Evolutionary conservation across 2,888 invertebrate genomes (phyloP), one percentile per base, ranked within the genome.

Genomic region (Diplolepis rosae): DNA sequence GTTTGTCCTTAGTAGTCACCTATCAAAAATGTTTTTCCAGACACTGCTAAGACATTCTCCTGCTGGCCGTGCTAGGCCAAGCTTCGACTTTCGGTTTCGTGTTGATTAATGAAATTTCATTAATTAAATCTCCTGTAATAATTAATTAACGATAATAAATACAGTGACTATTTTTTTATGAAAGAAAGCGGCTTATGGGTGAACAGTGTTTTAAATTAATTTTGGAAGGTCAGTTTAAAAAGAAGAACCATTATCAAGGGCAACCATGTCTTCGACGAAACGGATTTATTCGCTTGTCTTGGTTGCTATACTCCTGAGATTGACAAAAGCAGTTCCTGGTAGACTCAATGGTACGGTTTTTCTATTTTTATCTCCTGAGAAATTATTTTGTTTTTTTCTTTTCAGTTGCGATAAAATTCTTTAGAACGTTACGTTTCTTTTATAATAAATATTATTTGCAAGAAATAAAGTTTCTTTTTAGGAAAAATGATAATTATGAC

Each of bases 41-140:
- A 61, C 39, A 61, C 39, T 61, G 15, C 24, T 27, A 68, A 70
- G 66, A 71, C 75, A 75, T 75, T 75, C 75, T 75, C 75, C 65
- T 56, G 68, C 42, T 54, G 72, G 68, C 66, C 72, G 70, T 48
- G 56, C 56, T n/a, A 56, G 32, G 61, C 9, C 27, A 35, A 39
- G 61, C 61, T 24, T 61, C 39, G 39, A n/a, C 27, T 7, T 22
- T 42, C 61, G 39, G 24, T 24, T 61, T 50, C 50, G 11, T 27
- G 7, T 50, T 27, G 50, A 9, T 18, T 48, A n/a, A 7, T 39
- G 39, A 9, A 39, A 39, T 39, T 39, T 2, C 3, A 5, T 39
- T 39, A 39, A 39, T 13, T 39, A 39, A 39, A 13, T 39, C 39
- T 2, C 13, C 4, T 13, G 13, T 5, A 1, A 39, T 39, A 13